A percentile compares a stretch with the other conserved stretches of the same genome.
phyloP scores from a whole-genome alignment of 2,113 vertebrate species.

The Ursus arctos region DNA sequence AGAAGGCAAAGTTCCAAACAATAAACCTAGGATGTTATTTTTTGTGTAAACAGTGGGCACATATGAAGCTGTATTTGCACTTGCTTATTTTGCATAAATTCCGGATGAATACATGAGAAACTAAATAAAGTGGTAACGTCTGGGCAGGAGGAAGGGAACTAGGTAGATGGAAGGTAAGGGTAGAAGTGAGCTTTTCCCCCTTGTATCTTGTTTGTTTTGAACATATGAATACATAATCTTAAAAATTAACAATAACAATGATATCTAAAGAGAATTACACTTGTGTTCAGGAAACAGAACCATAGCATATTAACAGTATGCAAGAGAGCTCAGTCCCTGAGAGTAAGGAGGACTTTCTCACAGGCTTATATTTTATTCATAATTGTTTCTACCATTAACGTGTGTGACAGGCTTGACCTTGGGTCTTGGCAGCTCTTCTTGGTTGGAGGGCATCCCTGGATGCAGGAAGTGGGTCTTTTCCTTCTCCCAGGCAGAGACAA shows the following conservation, averaged over 20 bases:
- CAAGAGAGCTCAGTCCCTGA: background rate
- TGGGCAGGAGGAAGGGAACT: background rate
- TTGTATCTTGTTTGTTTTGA: background rate
- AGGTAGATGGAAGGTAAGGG: background rate
- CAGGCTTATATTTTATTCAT: slow-evolving; percentile 6
- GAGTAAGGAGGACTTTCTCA: background rate
- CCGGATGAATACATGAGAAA: background rate
- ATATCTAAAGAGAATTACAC: background rate
- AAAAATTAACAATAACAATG: background rate
- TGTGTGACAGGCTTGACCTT: background rate
- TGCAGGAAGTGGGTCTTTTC: slow-evolving; percentile 1
- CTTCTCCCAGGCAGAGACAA: background rate
- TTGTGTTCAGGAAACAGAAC: background rate
- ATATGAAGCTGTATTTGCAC: background rate
- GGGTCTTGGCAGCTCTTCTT: background rate
- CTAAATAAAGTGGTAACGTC: background rate
- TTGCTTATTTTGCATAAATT: background rate
- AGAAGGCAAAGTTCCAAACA: background rate
- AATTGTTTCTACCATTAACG: background rate
- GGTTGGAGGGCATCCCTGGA: slow-evolving; percentile 23
- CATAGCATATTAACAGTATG: background rate
- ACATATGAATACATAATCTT: background rate
- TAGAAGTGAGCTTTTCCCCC: background rate
- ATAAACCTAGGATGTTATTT: background rate
- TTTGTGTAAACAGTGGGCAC: slow-evolving; percentile 2